Evolutionary conservation across 2,797 vertebrate genomes (phyloP).

Genomic region (Varecia variegata): DNA sequence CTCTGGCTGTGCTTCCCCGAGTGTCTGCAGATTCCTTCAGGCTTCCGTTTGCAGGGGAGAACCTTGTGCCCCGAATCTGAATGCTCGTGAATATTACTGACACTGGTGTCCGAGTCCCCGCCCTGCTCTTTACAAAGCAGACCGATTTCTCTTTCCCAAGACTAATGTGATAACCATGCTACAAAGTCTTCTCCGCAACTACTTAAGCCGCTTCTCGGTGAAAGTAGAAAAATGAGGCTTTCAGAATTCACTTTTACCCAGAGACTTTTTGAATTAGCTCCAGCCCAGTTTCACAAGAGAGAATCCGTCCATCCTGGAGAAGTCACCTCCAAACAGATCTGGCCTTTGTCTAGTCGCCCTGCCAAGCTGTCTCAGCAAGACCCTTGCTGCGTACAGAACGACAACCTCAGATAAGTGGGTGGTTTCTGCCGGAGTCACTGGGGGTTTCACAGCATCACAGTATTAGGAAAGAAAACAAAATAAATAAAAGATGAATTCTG

Average conservation of each 20-base stretch:
- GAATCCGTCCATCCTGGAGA: background rate
- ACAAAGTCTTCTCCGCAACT: background rate
- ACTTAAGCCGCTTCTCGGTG: background rate
- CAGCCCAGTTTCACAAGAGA: background rate
- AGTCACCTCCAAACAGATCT: background rate
- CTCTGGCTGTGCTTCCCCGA: background rate
- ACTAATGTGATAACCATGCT: background rate
- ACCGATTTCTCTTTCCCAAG: background rate
- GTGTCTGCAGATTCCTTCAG: background rate
- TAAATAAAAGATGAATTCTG: conserved; percentile 45
- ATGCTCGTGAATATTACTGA: rapidly evolving
- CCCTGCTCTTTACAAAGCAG: background rate
- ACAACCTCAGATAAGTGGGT: background rate
- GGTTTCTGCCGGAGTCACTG: background rate
- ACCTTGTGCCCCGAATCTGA: background rate
- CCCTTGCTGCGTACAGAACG: rapidly evolving
- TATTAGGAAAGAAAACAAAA: conserved; percentile 24
- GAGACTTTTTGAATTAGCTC: background rate
- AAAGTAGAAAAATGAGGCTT: conserved; percentile 33
- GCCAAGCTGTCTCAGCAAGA: background rate
- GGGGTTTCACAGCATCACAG: background rate
- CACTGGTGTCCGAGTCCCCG: background rate
- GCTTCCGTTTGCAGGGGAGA: background rate
- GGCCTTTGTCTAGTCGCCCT: background rate
- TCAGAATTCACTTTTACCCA: conserved; percentile 1